These are phyloP conservation scores for Elysia crispata DNA, from an alignment of 2,888 invertebrate species.

Conservation along the genomic window DNA sequence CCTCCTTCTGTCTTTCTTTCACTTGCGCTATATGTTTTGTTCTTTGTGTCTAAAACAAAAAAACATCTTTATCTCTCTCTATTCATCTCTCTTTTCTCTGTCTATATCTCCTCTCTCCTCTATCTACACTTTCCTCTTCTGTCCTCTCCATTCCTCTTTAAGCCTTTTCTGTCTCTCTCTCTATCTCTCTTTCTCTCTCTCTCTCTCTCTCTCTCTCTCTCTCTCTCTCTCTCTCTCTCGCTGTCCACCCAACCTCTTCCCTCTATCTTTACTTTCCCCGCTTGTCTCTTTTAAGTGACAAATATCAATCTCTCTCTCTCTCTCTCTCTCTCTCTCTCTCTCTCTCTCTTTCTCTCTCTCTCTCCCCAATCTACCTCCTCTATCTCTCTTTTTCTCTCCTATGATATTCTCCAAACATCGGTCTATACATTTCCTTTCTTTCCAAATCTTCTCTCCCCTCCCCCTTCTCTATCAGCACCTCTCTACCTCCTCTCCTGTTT, in stretches of 20 bases:
- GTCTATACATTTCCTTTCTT: neutral
- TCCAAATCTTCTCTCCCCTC: too few species aligned
- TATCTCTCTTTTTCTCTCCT: neutral
- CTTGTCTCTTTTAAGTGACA: neutral
- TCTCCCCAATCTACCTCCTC: neutral
- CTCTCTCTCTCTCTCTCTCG: neutral
- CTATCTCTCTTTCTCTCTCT: neutral
- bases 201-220: constrained; percentile 17
- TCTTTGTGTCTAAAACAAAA: too few species aligned
- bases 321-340: neutral
- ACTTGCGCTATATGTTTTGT: too few species aligned
- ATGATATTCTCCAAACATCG: too few species aligned
- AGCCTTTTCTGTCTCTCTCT: neutral
- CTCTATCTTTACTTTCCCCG: neutral
- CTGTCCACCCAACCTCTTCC: neutral
- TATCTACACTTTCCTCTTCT: too few species aligned
- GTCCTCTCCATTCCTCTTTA: too few species aligned
- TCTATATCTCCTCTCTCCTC: too few species aligned
- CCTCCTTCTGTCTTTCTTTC: too few species aligned
- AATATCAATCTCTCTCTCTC: constrained; percentile 7
- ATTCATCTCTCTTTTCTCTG: too few species aligned
- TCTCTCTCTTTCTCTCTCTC: neutral
- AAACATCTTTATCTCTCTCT: too few species aligned
- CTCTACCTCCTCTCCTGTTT: too few species aligned
- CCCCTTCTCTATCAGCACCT: too few species aligned